Base-by-base conservation (phyloP, 1,140 invertebrate genomes). In the Oncopodura yosiiana region DNA sequence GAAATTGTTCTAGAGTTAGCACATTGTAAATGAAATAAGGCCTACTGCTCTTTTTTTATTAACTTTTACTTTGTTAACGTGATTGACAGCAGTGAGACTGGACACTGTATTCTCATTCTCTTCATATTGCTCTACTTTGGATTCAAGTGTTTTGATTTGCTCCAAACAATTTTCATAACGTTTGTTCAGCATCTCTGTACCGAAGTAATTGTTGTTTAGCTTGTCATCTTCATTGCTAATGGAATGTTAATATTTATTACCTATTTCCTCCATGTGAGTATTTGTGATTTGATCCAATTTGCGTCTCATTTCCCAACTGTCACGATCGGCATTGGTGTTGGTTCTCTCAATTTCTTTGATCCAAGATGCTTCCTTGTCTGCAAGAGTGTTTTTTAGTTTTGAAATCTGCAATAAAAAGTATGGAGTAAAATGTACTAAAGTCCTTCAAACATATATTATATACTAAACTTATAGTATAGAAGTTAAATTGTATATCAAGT, bases 211-310 rank as follows among this genome's bases (percentile, higher is more conserved):
- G n/a, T n/a, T n/a, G n/a, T n/a, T n/a, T n/a, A n/a, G n/a, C n/a
- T n/a, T n/a, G n/a, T n/a, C n/a, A n/a, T n/a, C n/a, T n/a, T n/a
- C n/a, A n/a, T n/a, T n/a, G n/a, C n/a, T n/a, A n/a, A n/a, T n/a
- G n/a, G n/a, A n/a, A n/a, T n/a, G n/a, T n/a, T n/a, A n/a, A n/a
- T n/a, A n/a, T n/a, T n/a, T n/a, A n/a, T n/a, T n/a, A n/a, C n/a
- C n/a, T n/a, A n/a, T n/a, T n/a, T n/a, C n/a, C n/a, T n/a, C n/a
- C n/a, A n/a, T n/a, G 62, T 74, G 75, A 3, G 69, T 66, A 63
- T 76, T 72, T 57, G 74, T 75, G n/a, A 74, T 67, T 62, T 76
- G 77, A 53, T 77, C 75, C 53, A 79, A 69, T 57, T 77, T 70
- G 55, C 77, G 65, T 62, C 75, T 66, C 11, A 77, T 67, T 39